A percentile compares a stretch with the other conserved stretches of the same genome.
Conservation (phyloP, 2,797 vertebrate species). For the Hydrolagus colliei region DNA sequence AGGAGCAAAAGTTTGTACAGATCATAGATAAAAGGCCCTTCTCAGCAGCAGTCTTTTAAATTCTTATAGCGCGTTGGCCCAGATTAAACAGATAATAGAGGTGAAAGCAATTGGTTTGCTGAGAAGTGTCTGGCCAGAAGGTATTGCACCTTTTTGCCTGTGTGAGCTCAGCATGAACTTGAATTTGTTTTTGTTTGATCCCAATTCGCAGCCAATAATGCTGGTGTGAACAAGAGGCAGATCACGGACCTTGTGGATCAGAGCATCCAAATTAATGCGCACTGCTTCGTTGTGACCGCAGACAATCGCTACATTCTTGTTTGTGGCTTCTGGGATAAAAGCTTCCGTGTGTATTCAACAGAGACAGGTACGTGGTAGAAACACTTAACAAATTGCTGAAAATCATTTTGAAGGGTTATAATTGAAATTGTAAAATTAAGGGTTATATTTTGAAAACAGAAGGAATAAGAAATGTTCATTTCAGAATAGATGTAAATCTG, state of each 20-base stretch:
- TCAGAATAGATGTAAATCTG: neutral
- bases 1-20: neutral
- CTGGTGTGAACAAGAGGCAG: conserved; percentile 88
- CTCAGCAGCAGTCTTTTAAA: neutral
- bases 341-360: conserved; percentile 94
- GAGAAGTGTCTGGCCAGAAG: conserved; percentile 41
- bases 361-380: conserved; percentile 74
- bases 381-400: neutral
- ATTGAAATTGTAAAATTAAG: neutral
- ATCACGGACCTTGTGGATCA: conserved; percentile 98
- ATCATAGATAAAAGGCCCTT: neutral
- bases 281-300: conserved; percentile 96
- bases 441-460: neutral
- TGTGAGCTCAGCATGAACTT: neutral
- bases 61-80: neutral
- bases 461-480: neutral
- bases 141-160: conserved; percentile 28
- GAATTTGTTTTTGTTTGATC: conserved; percentile 39
- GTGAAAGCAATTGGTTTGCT: conserved; percentile 44
- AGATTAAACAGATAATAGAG: conserved; percentile 33
- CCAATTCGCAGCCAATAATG: conserved; percentile 74
- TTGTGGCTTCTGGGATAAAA: conserved; percentile 99
- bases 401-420: neutral
- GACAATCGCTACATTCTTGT: conserved; percentile 98
- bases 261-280: conserved; percentile 96